Conservation (phyloP, 2,797 vertebrate species). For the Tauraco hartlaubi region DNA sequence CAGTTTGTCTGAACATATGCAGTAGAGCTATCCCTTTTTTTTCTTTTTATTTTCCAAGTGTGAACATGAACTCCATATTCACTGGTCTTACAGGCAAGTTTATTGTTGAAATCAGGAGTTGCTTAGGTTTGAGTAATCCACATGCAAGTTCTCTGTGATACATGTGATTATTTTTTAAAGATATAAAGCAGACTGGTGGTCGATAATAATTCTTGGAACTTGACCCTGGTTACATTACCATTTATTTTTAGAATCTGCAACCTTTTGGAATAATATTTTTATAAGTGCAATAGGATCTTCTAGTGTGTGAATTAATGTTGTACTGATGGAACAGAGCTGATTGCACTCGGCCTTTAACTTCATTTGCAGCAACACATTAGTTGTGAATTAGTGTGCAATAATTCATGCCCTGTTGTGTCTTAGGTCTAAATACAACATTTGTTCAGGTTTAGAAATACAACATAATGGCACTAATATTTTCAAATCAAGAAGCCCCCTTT, state of each 20-base stretch:
- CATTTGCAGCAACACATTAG: slow-evolving; percentile 75
- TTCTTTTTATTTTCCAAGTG: background rate
- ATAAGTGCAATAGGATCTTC: slow-evolving; percentile 70
- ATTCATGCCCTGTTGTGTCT: slow-evolving; percentile 79
- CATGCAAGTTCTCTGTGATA: slow-evolving; percentile 8
- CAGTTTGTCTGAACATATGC: background rate
- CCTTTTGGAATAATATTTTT: slow-evolving; percentile 75
- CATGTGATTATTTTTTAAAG: background rate
- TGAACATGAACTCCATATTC: background rate
- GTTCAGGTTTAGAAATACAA: slow-evolving; percentile 77
- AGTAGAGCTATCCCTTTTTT: background rate
- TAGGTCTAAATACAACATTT: slow-evolving; percentile 80
- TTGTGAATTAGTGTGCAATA: slow-evolving; percentile 81
- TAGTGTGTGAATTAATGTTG: slow-evolving; percentile 75
- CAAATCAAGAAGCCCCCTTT: slow-evolving; percentile 65
- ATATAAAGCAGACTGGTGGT: background rate
- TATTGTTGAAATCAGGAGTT: background rate
- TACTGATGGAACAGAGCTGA: slow-evolving; percentile 75
- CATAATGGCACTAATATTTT: slow-evolving; percentile 77
- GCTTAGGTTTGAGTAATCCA: background rate
- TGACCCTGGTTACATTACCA: slow-evolving; percentile 60
- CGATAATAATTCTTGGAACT: slow-evolving; percentile 54
- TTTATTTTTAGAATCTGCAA: slow-evolving; percentile 75
- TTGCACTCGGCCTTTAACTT: slow-evolving; percentile 77
- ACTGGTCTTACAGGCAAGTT: background rate